phyloP scores from a whole-genome alignment of 1,140 invertebrate genomes.

The Heliconius hermathena region DNA sequence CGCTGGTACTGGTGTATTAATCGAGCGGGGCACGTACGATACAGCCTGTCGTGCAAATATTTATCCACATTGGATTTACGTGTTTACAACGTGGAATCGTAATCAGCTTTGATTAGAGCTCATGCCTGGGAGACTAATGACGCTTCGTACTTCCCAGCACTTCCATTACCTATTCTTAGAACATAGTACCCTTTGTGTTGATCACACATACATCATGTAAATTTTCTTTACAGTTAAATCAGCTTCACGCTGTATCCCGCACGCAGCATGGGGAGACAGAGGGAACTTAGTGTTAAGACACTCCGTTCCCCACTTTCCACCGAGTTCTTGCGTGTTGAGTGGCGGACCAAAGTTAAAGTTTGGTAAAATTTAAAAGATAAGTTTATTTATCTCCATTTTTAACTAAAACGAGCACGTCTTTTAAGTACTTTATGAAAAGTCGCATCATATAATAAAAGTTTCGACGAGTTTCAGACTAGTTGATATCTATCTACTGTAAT shows the following conservation, averaged over 20 bases:
- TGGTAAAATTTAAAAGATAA: neutral
- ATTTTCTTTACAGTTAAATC: neutral
- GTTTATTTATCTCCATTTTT: neutral
- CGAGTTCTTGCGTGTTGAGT: no score
- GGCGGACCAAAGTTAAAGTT: neutral
- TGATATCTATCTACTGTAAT: neutral
- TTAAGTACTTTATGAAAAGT: slow-evolving; percentile 4
- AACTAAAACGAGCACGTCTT: neutral
- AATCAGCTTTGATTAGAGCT: slow-evolving; percentile 72
- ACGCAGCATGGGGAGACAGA: no score
- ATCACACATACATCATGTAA: neutral
- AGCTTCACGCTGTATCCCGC: no score
- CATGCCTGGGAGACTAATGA: slow-evolving; percentile 45
- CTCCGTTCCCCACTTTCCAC: no score
- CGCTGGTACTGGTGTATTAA: slow-evolving; percentile 51
- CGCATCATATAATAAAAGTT: slow-evolving; percentile 10
- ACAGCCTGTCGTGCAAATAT: slow-evolving; percentile 78
- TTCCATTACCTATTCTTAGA: slow-evolving; percentile 1
- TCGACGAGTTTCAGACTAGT: neutral
- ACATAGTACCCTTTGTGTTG: neutral
- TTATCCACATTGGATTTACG: slow-evolving; percentile 76
- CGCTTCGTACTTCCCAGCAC: slow-evolving; percentile 33
- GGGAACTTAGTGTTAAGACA: no score
- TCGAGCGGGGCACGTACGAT: slow-evolving; percentile 62
- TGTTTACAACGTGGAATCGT: slow-evolving; percentile 72